A percentile compares a stretch with the other conserved stretches of the same genome.
Conservation (phyloP, 2,797 vertebrate genomes). For the Anisognathus igniventris region DNA sequence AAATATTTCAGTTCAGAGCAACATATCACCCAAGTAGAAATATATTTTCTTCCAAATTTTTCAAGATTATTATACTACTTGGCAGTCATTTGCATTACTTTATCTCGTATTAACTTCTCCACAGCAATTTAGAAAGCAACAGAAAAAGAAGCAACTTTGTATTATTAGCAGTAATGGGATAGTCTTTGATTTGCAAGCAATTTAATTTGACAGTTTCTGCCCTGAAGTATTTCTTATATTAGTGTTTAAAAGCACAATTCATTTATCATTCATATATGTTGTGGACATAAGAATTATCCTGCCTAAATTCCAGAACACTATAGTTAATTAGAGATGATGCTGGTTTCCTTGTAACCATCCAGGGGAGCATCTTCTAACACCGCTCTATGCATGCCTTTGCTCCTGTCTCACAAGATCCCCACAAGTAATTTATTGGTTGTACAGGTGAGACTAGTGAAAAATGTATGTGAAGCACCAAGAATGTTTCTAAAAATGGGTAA, state of each 20-base stretch:
- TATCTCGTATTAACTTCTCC: conserved; percentile 24
- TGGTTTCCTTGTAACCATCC: not conserved
- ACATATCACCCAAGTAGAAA: conserved; percentile 18
- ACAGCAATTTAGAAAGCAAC: not conserved
- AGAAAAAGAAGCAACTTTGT: not conserved
- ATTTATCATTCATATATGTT: not conserved
- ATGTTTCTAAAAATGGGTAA: not conserved
- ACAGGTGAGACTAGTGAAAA: not conserved
- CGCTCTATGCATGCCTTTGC: not conserved
- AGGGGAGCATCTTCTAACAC: not conserved
- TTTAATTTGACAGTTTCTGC: not conserved
- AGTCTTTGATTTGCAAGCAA: not conserved
- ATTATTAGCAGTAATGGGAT: not conserved
- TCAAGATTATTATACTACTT: not conserved
- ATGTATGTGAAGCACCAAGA: rapidly evolving
- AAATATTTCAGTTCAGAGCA: conserved; percentile 54
- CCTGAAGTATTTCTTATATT: not conserved
- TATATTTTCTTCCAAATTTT: conserved; percentile 26
- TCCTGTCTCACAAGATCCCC: not conserved
- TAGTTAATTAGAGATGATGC: not conserved
- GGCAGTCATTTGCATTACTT: conserved; percentile 17
- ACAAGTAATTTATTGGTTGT: not conserved
- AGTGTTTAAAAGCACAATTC: not conserved
- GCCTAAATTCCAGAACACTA: not conserved
- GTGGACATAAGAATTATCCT: not conserved